Base-by-base conservation (phyloP, 2,888 invertebrate genomes). In the Sabatieria punctata region DNA sequence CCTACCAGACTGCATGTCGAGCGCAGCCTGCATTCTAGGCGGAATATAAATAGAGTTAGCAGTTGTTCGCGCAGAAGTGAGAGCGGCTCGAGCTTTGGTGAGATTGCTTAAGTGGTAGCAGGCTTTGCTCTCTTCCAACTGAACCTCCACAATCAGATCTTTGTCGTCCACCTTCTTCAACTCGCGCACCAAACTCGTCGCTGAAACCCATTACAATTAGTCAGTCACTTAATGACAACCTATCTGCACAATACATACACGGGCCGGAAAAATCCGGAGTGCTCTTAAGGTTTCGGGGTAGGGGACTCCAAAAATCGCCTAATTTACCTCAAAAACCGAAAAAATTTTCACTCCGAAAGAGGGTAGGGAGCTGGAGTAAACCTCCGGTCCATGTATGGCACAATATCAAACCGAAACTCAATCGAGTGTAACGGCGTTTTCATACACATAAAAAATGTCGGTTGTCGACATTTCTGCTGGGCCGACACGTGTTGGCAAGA, bases 21-120 rank as follows among this genome's bases (percentile, higher is more conserved):
- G 74, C 11, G 91, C 83, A 8, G 93, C 91, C 71, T 97, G 97
- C 75, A 95, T 82, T 72, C 89, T 88, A 0, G 97, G 95, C 52
- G 95, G 91, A 68, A 95, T 93, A 68, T 99, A 99, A 60, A 99
- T 95, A 13, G 93, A 86, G 71, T 99, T 99, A 6, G 97, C 97
- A 41, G 97, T 99, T n/a, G 97, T 97, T 59, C 97, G 77, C 3
- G 91, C 97, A 36, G 93, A 93, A 15, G 95, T 97, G 41, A 97
- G 72, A 1, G 95, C 93, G 42, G 95, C 95, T 55, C 67, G 60
- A 11, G 91, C 86, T 65, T 91, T 93, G 3, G 91, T 88, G 64
- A 95, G 74, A 72, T 97, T 97, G 65, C 86, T 83, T 53, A 99
- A 74, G 46, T 91, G 88, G 74, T 97, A 93, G 71, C 85, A 97